Conservation (phyloP, 2,113 vertebrate genomes). For the Macrotis lagotis region DNA sequence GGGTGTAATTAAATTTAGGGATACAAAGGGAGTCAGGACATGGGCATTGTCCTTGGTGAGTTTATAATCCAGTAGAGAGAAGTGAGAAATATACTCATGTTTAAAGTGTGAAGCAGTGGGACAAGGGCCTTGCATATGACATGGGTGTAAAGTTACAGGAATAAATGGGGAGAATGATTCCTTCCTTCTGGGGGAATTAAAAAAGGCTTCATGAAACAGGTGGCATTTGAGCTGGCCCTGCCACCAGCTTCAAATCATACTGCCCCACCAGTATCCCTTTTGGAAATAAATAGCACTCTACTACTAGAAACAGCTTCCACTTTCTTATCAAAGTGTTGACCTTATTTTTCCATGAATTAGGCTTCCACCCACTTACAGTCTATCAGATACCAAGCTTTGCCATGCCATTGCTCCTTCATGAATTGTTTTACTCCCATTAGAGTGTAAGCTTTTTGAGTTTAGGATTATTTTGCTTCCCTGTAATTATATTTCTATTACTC, state of each 20-base stretch:
- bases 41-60: neutral
- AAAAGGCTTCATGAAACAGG: neutral
- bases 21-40: neutral
- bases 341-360: neutral
- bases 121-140: neutral
- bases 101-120: neutral
- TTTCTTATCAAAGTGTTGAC: neutral
- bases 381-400: neutral
- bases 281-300: neutral
- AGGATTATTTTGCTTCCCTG: too few species aligned
- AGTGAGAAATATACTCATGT: neutral
- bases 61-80: neutral
- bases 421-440: neutral
- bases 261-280: neutral
- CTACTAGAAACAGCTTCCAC: neutral
- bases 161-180: neutral
- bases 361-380: neutral
- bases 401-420: neutral
- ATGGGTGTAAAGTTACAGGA: neutral
- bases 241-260: neutral
- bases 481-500: too few species aligned
- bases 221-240: neutral
- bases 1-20: neutral
- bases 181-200: neutral
- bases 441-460: neutral